phyloP scores from a whole-genome alignment of 2,888 invertebrate genomes.

The Acanthosepion pharaonis region DNA sequence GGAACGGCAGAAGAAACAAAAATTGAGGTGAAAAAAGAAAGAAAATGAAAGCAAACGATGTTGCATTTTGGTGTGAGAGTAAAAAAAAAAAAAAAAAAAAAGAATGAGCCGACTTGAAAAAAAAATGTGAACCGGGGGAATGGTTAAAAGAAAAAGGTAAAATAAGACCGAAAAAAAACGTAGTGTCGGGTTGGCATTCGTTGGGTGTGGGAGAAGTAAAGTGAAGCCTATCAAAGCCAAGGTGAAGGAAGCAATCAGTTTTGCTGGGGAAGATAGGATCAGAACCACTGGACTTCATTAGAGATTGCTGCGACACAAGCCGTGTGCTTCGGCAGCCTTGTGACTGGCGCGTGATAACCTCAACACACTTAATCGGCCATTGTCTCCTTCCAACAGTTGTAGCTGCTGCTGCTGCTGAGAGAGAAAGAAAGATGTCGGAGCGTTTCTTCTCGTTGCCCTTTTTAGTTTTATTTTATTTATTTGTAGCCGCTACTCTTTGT shows the following conservation, averaged over 20 bases:
- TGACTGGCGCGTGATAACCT: conserved; percentile 15
- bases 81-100: background rate
- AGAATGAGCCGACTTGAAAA: background rate
- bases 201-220: background rate
- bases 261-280: conserved; percentile 1
- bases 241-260: conserved; percentile 22
- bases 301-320: conserved; percentile 22
- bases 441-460: background rate
- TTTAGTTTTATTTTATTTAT: background rate
- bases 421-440: background rate
- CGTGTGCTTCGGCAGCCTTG: conserved; percentile 22
- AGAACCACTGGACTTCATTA: conserved; percentile 33
- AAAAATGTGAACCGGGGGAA: background rate
- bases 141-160: background rate
- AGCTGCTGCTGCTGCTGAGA: background rate
- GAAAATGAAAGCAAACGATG: background rate
- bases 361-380: conserved; percentile 8
- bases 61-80: background rate
- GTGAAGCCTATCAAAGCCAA: background rate
- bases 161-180: background rate
- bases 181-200: background rate
- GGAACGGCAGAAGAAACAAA: background rate
- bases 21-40: background rate
- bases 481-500: background rate
- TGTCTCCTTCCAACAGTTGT: conserved; percentile 4